Evolutionary conservation across 2,113 vertebrate genomes (phyloP), one percentile per base, ranked within the genome.

Genomic region (Tretioscincus oriximinensis): DNA sequence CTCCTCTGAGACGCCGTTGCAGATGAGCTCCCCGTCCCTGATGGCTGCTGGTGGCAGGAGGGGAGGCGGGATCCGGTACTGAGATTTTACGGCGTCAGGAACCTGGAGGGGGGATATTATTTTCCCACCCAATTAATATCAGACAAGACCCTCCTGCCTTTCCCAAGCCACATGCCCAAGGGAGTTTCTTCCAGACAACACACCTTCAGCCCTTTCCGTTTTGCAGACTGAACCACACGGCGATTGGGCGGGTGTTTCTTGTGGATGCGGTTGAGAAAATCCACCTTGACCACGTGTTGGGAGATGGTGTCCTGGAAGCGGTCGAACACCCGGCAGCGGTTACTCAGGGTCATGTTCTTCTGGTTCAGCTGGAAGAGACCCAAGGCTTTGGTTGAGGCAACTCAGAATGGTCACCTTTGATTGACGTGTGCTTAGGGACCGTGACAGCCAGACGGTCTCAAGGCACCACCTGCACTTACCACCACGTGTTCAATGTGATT

Each of bases 241-340:
- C 96, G 95, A 88, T 97, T 97, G 2, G 98, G 98, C 26, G 96
- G 95, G 73, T 97, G 96, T 73, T 96, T 97, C 78, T 98, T 97
- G 91, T 99, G 98, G 88, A 98, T 96, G 92, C 96, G 93, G 80
- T 96, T 97, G 78, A 99, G 93, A 91, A 99, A 99, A 94, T 99
- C 98, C 90, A 99, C 94, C 93, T 99, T 99, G 88, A 99, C 96
- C 1, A 98, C 97, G 0, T 99, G 98, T 95, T 99, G 98, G 11
- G 98, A 99, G 89, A 99, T 96, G 89, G 97, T 95, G 92, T 99
- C 98, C 94, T 99, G 98, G 93, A 99, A 99, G 90, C 96, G 97
- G 94, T 99, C 98, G 80, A 99, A 99, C 72, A 99, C 97, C 95
- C 98, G 97, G 93, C 98, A 99, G 91, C 98, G 97, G 89, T 97